Percentiles rank a stretch among this genome's conserved stretches.
Evolutionary conservation across 2,888 invertebrate species (phyloP).

Genomic region (Therioaphis trifolii): DNA sequence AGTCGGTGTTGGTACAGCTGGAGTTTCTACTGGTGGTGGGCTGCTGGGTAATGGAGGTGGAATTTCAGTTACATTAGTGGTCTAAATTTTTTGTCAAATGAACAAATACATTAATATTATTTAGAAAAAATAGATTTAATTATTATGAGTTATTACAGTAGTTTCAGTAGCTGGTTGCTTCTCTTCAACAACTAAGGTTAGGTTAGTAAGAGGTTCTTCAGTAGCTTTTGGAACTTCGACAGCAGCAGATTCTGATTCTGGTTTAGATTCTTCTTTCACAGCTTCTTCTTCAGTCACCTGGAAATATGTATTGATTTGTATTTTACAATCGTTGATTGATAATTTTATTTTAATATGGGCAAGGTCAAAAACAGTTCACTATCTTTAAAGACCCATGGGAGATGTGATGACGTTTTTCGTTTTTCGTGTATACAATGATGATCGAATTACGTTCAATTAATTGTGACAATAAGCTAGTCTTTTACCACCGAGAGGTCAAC

Average conservation of each 20-base stretch:
- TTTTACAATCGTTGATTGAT: neutral
- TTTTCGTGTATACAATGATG: slow-evolving; percentile 50
- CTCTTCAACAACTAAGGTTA: slow-evolving; percentile 34
- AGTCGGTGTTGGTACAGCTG: slow-evolving; percentile 65
- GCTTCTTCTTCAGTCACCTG: slow-evolving; percentile 58
- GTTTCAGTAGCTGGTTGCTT: slow-evolving; percentile 38
- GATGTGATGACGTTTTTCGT: slow-evolving; percentile 8
- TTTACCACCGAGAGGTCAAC: slow-evolving; percentile 38
- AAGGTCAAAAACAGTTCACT: slow-evolving; percentile 41
- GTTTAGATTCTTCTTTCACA: slow-evolving; percentile 45
- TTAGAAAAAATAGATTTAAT: neutral
- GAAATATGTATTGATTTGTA: slow-evolving; percentile 14
- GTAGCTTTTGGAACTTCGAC: slow-evolving; percentile 45
- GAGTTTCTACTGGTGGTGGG: slow-evolving; percentile 66
- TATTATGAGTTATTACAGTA: slow-evolving; percentile 14
- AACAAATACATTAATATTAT: neutral
- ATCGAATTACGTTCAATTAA: slow-evolving; percentile 58
- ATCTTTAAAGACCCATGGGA: slow-evolving; percentile 14
- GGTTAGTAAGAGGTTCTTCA: slow-evolving; percentile 36
- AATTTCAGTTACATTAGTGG: slow-evolving; percentile 64
- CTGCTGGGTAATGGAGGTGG: slow-evolving; percentile 67
- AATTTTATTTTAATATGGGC: slow-evolving; percentile 16
- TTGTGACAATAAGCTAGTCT: slow-evolving; percentile 31
- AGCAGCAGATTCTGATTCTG: slow-evolving; percentile 53
- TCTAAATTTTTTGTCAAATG: slow-evolving; percentile 62